Conservation (phyloP, 2,888 invertebrate genomes). For the Rhagium mordax region DNA sequence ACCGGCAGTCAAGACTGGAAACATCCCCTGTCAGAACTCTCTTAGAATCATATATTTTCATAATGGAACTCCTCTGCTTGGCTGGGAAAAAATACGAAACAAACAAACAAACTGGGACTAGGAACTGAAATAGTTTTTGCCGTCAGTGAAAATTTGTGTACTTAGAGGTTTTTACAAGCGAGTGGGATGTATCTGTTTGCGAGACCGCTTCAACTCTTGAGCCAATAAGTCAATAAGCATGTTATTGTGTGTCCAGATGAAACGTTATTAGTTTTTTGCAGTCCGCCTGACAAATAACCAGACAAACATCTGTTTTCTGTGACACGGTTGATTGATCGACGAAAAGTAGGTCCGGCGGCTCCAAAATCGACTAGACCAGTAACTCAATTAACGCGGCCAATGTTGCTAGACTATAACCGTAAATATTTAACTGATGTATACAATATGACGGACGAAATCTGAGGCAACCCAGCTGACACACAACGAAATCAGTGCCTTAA, state of each 20-base stretch:
- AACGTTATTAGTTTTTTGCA: not conserved
- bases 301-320: not conserved
- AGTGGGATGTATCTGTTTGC: not conserved
- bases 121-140: not conserved
- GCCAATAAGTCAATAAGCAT: not conserved
- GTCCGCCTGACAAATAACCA: not conserved
- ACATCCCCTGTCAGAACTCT: not conserved
- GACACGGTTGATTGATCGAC: not conserved
- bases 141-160: not conserved
- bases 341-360: not conserved
- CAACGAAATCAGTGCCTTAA: too few relatives aligned
- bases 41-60: not conserved
- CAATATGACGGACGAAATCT: too few relatives aligned
- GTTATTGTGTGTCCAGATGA: not conserved
- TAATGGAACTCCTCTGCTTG: not conserved
- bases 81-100: not conserved
- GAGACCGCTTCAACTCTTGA: not conserved
- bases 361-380: not conserved
- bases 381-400: too few relatives aligned
- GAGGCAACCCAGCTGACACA: too few relatives aligned
- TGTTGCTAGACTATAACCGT: not conserved
- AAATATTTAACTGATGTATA: too few relatives aligned
- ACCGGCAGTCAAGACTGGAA: not conserved
- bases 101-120: not conserved
- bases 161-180: not conserved